Base-by-base conservation (phyloP, 2,888 invertebrate species). In the Operophtera brumata region DNA sequence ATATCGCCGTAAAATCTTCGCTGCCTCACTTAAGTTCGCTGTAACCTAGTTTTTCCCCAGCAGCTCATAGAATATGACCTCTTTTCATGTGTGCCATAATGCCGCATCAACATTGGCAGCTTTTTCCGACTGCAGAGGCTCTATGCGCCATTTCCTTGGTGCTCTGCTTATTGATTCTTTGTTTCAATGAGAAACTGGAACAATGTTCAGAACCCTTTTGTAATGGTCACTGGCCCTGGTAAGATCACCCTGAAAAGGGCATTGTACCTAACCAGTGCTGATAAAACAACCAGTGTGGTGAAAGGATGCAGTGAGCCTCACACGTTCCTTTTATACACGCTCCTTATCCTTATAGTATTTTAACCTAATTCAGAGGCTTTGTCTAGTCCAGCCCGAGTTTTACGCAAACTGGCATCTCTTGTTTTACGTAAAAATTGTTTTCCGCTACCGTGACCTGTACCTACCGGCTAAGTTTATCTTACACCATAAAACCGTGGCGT, bases 41-140 rank as follows among this genome's bases (percentile, higher is more conserved):
- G 39, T 61, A 67, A 68, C 65, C 66, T 65, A 69, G 64, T 70
- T 73, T 65, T 52, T 57, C 43, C 59, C 55, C 54, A 51, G 62
- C 59, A 48, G 53, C 52, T 58, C 57, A 59, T 60, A 57, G 59
- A 53, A 49, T 62, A 63, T 65, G 64, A 67, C 70, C 67, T 65
- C 66, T 73, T 67, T 70, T 54, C 66, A 47, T 47, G 64, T 65
- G 62, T 55, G 53, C 48, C 61, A 64, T 67, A 64, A 54, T 62
- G 60, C 53, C 58, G 66, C 66, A 64, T 62, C 58, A 63, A 61
- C 66, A 71, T 67, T 70, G 73, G 71, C 73, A 71, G 67, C 70
- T 69, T 71, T 70, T 73, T 69, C 72, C 67, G 70, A 59, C 63
- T 53, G 54, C 62, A 63, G 63, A 64, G 60, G 47, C 62, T 64